Evolutionary conservation across 2,888 invertebrate species (phyloP).

Genomic region (Drosophila falleni): DNA sequence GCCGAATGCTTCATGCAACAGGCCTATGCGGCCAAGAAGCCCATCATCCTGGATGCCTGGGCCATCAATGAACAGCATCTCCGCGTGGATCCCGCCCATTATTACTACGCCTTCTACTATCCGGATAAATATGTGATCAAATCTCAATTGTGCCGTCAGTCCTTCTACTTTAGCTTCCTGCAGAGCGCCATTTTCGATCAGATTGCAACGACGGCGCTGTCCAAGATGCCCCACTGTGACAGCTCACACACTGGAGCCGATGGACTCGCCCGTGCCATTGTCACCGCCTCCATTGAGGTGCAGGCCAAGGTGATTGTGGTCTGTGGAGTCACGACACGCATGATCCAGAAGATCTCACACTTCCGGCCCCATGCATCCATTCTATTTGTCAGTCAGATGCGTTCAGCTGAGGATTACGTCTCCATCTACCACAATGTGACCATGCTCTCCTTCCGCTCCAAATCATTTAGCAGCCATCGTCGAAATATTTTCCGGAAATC

Average conservation of each 20-base stretch:
- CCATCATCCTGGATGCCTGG: constrained; percentile 72
- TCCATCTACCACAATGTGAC: constrained; percentile 77
- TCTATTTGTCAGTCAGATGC: constrained; percentile 75
- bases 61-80: constrained; percentile 62
- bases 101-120: constrained; percentile 74
- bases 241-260: constrained; percentile 73
- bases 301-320: constrained; percentile 77
- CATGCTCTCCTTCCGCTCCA: constrained; percentile 68
- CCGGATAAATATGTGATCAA: constrained; percentile 81
- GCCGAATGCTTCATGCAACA: constrained; percentile 67
- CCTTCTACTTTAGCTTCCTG: constrained; percentile 62
- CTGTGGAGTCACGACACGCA: constrained; percentile 74
- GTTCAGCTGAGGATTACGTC: constrained; percentile 71
- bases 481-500: constrained; percentile 64
- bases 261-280: constrained; percentile 75
- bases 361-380: constrained; percentile 80
- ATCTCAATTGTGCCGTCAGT: constrained; percentile 16
- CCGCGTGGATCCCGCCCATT: constrained; percentile 64
- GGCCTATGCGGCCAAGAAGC: constrained; percentile 68
- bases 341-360: constrained; percentile 82
- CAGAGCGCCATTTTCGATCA: constrained; percentile 65
- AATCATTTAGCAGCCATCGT: constrained; percentile 38
- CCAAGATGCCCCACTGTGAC: constrained; percentile 68
- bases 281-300: constrained; percentile 73
- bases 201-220: constrained; percentile 52